A percentile compares a stretch with the other conserved stretches of the same genome.
These are phyloP conservation scores for Listrodromus nycthemerus DNA, from an alignment of 2,888 invertebrate genomes.

Conservation along the genomic window DNA sequence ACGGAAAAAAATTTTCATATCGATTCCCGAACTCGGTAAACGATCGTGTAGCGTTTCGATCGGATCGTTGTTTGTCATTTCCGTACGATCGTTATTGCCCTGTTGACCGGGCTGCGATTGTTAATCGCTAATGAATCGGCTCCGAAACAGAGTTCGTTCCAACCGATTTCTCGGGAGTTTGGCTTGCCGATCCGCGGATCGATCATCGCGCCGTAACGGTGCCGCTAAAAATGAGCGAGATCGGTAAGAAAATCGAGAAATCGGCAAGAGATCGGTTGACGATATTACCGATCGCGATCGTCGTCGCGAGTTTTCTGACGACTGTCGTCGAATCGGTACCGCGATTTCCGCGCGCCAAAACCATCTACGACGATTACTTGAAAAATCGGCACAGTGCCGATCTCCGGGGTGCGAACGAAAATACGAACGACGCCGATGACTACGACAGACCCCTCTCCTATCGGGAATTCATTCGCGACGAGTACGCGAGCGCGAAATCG, in stretches of 20 bases:
- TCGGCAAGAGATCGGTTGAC: constrained; percentile 34
- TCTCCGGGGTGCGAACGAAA: neutral
- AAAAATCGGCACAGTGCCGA: constrained; percentile 58
- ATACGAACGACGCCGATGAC: constrained; percentile 22
- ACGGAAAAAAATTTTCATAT: too few relatives aligned
- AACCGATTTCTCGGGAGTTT: neutral
- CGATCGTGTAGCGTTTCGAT: neutral
- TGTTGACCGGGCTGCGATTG: constrained; percentile 21
- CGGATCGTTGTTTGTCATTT: constrained; percentile 33
- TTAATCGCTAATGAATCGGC: constrained; percentile 43
- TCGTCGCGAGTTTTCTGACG: constrained; percentile 28
- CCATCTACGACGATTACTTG: constrained; percentile 34
- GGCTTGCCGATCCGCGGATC: neutral
- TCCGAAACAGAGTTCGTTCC: neutral
- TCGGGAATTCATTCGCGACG: constrained; percentile 27
- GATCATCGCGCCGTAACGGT: neutral
- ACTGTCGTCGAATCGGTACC: constrained; percentile 20
- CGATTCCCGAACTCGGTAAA: neutral
- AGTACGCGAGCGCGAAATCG: constrained; percentile 3
- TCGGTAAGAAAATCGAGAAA: constrained; percentile 52
- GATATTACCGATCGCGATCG: constrained; percentile 27
- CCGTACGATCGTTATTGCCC: constrained; percentile 34
- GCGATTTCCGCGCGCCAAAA: constrained; percentile 21
- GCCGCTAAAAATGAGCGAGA: constrained; percentile 31
- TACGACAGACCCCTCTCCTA: constrained; percentile 35